Percentiles rank a stretch among this genome's conserved stretches.
phyloP scores from a whole-genome alignment of 2,888 invertebrate species.

The Caenorhabditis sulstoni region DNA sequence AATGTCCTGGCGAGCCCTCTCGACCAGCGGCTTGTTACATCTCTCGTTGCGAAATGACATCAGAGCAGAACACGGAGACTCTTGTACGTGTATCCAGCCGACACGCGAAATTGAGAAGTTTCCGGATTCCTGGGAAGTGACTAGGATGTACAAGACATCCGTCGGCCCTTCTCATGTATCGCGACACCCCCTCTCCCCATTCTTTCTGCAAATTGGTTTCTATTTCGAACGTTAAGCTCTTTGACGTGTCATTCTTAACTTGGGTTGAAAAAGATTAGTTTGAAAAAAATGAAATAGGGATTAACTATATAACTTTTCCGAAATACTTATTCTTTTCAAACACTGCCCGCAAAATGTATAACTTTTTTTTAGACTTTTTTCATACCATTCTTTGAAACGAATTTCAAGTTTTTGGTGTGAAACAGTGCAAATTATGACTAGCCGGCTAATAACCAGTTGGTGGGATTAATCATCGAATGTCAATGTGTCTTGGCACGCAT shows the following conservation, averaged over 20 bases:
- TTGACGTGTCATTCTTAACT: conserved; percentile 35
- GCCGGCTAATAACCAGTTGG: conserved; percentile 32
- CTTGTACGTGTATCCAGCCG: conserved; percentile 54
- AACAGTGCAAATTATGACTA: too few relatives aligned
- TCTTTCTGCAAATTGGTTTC: conserved; percentile 50
- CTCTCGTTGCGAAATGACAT: conserved; percentile 49
- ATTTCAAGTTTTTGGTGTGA: not conserved
- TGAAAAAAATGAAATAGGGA: conserved; percentile 15
- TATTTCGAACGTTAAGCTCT: conserved; percentile 34
- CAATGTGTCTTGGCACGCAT: conserved; percentile 56
- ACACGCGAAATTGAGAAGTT: conserved; percentile 59
- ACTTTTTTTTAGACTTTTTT: not conserved
- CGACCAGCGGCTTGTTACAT: conserved; percentile 39
- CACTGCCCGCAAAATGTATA: not conserved
- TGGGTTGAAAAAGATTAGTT: conserved; percentile 24
- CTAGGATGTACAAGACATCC: conserved; percentile 47
- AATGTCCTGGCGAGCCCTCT: not conserved
- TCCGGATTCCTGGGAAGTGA: conserved; percentile 61
- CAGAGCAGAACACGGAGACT: conserved; percentile 49
- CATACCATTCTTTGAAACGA: not conserved
- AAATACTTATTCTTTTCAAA: not conserved
- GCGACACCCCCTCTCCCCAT: not conserved
- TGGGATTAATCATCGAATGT: conserved; percentile 54
- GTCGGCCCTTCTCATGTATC: conserved; percentile 41
- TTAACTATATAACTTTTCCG: conserved; percentile 22